Evolutionary conservation across 2,797 vertebrate genomes (phyloP).

Genomic region (Eidolon dupreanum): DNA sequence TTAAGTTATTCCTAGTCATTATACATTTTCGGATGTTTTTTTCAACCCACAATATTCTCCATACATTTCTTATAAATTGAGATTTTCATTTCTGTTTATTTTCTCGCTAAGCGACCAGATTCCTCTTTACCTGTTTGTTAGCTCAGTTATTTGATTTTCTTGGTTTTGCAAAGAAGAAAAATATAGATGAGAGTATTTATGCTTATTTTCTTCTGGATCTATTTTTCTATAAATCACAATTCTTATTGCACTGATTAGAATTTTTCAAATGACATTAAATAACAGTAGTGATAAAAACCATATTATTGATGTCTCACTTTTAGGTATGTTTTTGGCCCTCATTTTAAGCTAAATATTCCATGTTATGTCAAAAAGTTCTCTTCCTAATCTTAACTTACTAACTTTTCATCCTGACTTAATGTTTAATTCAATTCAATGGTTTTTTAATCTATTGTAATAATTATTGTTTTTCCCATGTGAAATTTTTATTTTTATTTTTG

Average conservation of each 20-base stretch:
- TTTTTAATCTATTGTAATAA: background rate
- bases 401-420: background rate
- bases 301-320: background rate
- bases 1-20: background rate
- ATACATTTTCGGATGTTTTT: background rate
- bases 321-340: background rate
- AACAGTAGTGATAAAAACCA: background rate
- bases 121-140: background rate
- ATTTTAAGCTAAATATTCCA: background rate
- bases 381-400: background rate
- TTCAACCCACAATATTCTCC: background rate
- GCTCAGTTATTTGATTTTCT: background rate
- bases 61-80: background rate
- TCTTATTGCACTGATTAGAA: background rate
- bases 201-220: background rate
- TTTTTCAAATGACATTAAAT: background rate
- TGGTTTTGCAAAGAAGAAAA: background rate
- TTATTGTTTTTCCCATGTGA: background rate
- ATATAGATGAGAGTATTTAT: background rate
- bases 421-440: background rate
- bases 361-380: background rate
- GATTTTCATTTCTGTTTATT: background rate
- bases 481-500: background rate
- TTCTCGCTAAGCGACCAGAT: background rate
- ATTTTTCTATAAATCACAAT: background rate